Percentiles rank a stretch among this genome's conserved stretches.
Evolutionary conservation across 1,140 invertebrate genomes (phyloP).

Genomic region (Papilio helenus): DNA sequence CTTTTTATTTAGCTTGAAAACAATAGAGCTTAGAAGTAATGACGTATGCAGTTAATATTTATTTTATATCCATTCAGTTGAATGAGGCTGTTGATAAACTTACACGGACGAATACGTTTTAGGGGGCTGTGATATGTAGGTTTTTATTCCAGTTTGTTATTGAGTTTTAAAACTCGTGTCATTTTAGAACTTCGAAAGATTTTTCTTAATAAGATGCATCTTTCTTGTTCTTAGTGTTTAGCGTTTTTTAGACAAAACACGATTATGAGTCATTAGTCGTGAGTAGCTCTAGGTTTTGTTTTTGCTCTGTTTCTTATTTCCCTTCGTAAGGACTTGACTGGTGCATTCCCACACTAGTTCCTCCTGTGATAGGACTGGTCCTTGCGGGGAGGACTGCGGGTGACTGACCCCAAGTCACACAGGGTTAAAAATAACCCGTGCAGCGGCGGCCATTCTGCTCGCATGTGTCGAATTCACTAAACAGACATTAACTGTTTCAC

Average conservation of each 20-base stretch:
- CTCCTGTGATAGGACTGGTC: slow-evolving; percentile 77
- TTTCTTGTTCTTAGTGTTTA: not conserved
- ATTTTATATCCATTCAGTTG: not conserved
- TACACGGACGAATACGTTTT: not conserved
- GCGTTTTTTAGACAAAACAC: not conserved
- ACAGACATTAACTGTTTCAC: slow-evolving; percentile 81
- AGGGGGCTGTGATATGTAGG: not conserved
- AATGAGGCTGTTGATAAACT: slow-evolving; percentile 11
- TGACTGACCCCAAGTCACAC: slow-evolving; percentile 76
- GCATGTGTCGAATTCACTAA: slow-evolving; percentile 82
- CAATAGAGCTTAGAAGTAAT: slow-evolving; percentile 6
- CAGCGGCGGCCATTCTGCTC: slow-evolving; percentile 77
- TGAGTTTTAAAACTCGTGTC: not conserved
- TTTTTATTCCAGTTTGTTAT: not conserved
- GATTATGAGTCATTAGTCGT: slow-evolving; percentile 44
- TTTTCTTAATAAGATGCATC: not conserved
- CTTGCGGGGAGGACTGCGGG: slow-evolving; percentile 71
- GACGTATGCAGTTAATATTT: slow-evolving; percentile 2
- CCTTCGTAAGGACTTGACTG: slow-evolving; percentile 58
- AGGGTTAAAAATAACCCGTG: slow-evolving; percentile 81
- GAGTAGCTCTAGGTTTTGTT: slow-evolving; percentile 51
- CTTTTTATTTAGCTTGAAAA: not conserved
- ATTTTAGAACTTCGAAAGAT: not conserved
- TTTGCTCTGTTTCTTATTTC: slow-evolving; percentile 54
- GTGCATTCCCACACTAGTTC: slow-evolving; percentile 79